phyloP scores from a whole-genome alignment of 1,140 invertebrate genomes.

The Philotrypesis tridentata region DNA sequence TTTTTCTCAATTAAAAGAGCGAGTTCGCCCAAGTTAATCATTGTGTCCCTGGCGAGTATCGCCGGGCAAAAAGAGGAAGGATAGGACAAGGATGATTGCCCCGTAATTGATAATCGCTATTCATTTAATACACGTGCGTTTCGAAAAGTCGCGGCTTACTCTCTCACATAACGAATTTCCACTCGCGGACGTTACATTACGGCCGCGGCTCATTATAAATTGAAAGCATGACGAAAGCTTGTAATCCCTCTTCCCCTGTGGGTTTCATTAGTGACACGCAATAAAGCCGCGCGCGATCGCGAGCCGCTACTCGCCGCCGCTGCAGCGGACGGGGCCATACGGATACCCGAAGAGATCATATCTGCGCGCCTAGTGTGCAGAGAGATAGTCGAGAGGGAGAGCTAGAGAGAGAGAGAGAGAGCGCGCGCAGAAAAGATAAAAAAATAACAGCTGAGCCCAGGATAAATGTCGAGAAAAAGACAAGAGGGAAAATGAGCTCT shows the following conservation, averaged over 20 bases:
- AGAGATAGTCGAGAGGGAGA: neutral
- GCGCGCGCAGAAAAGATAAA: neutral
- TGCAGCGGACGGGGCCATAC: no score
- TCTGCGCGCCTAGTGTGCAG: neutral
- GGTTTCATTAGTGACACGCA: constrained; percentile 47
- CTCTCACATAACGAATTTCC: constrained; percentile 26
- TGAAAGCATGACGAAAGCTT: constrained; percentile 39
- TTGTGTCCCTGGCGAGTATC: constrained; percentile 4
- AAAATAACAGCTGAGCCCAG: neutral
- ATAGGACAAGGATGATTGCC: constrained; percentile 11
- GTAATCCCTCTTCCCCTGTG: constrained; percentile 24
- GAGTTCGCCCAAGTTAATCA: neutral
- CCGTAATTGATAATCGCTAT: constrained; percentile 33
- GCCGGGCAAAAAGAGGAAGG: neutral
- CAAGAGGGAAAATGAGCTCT: constrained; percentile 23
- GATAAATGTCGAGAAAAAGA: constrained; percentile 26
- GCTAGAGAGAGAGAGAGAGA: constrained; percentile 17
- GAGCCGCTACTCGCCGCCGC: no score
- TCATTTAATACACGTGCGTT: constrained; percentile 16
- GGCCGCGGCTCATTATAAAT: constrained; percentile 33
- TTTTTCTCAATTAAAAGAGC: constrained; percentile 11
- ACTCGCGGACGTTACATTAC: neutral
- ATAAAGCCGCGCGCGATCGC: constrained; percentile 39
- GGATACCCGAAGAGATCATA: no score
- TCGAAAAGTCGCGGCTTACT: constrained; percentile 16